These are phyloP conservation scores for Clarias batrachus DNA, from an alignment of 2,113 vertebrate genomes.

Conservation along the genomic window DNA sequence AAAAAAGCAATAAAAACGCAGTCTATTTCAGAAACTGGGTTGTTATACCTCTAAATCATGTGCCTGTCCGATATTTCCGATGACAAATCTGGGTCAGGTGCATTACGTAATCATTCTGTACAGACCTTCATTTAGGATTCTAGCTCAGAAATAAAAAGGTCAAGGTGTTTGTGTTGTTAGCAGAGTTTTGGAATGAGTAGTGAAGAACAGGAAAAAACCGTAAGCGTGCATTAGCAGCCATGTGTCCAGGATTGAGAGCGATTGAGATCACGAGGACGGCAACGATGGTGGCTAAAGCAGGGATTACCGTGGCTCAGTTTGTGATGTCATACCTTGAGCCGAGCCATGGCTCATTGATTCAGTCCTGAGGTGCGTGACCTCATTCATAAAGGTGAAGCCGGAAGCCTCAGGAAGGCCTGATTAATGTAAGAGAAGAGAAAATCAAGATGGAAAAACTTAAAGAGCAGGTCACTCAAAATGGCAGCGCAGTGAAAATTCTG, in stretches of 20 bases:
- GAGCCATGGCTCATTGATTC: conserved; percentile 37
- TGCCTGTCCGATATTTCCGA: conserved; percentile 34
- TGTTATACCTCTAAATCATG: conserved; percentile 24
- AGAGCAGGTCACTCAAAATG: background rate
- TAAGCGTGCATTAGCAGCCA: conserved; percentile 43
- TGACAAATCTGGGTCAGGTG: conserved; percentile 33
- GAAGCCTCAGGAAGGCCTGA: background rate
- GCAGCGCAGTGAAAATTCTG: background rate
- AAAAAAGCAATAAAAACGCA: background rate
- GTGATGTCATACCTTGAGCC: conserved; percentile 49
- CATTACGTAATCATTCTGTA: conserved; percentile 43
- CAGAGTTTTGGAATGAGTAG: conserved; percentile 40
- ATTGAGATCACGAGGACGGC: conserved; percentile 49
- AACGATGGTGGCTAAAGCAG: conserved; percentile 43
- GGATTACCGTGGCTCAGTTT: conserved; percentile 47
- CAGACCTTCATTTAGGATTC: conserved; percentile 31
- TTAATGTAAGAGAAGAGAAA: background rate
- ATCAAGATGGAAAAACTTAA: conserved; percentile 16
- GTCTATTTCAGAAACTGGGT: conserved; percentile 25
- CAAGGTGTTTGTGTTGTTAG: conserved; percentile 47
- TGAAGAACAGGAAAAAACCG: conserved; percentile 16
- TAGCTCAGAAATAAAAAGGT: conserved; percentile 44
- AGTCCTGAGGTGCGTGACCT: conserved; percentile 43
- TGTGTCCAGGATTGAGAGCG: conserved; percentile 39
- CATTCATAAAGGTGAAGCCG: conserved; percentile 37